phyloP scores from a whole-genome alignment of 1,140 invertebrate genomes.

The Ceratina australensis region DNA sequence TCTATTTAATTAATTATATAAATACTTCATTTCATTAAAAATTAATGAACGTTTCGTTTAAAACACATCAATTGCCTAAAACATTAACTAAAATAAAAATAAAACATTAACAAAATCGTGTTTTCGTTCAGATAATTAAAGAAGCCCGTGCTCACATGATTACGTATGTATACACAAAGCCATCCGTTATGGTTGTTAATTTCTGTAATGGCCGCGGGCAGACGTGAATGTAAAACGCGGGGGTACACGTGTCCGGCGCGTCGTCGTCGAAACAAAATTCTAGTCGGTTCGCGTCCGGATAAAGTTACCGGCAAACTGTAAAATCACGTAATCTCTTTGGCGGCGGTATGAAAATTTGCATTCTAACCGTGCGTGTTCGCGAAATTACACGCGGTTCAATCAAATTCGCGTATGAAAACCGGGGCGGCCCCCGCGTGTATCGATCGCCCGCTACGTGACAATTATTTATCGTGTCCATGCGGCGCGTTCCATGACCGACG shows the following conservation, averaged over 20 bases:
- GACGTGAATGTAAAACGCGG: conserved; percentile 20
- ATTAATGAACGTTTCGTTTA: too few species aligned
- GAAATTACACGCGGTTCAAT: conserved; percentile 19
- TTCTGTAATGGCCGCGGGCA: conserved; percentile 32
- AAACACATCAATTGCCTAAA: too few species aligned
- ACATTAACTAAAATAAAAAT: too few species aligned
- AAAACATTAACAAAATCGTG: too few species aligned
- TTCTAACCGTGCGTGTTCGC: conserved; percentile 11
- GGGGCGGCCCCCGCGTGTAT: not conserved
- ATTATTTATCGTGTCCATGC: conserved; percentile 14
- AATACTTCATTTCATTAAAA: too few species aligned
- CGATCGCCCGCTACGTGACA: conserved; percentile 18
- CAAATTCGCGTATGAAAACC: conserved; percentile 27
- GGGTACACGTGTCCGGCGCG: not conserved
- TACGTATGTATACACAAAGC: not conserved
- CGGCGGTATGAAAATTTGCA: conserved; percentile 24
- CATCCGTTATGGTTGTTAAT: conserved; percentile 33
- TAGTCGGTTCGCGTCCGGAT: conserved; percentile 1
- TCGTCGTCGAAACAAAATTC: conserved; percentile 20
- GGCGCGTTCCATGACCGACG: not conserved
- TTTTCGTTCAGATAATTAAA: conserved; percentile 29
- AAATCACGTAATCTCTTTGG: conserved; percentile 35
- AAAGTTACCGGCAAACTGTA: conserved; percentile 25
- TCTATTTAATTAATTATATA: too few species aligned
- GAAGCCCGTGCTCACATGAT: not conserved